Evolutionary conservation across 1,140 invertebrate genomes (phyloP).

Genomic region (Drosophila takahashii): DNA sequence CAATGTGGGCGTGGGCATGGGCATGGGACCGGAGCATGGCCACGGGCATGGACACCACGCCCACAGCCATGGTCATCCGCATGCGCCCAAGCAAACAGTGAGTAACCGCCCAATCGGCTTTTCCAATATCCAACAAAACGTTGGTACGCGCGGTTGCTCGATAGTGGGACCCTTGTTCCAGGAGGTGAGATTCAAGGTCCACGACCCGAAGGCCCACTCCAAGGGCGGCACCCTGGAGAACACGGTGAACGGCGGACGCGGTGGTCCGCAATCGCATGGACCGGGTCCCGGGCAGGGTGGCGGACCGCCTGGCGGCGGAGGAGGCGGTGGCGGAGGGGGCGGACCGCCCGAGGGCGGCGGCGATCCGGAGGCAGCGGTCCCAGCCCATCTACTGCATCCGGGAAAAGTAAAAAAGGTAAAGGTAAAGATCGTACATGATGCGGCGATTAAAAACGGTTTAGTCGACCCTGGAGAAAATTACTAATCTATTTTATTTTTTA

Average conservation of each 20-base stretch:
- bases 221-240: conserved; percentile 96
- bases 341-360: conserved; percentile 84
- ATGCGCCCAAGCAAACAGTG: conserved; percentile 85
- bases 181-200: conserved; percentile 97
- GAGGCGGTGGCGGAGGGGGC: conserved; percentile 73
- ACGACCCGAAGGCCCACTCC: conserved; percentile 95
- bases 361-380: conserved; percentile 89
- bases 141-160: conserved; percentile 86
- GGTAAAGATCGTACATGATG: conserved; percentile 64
- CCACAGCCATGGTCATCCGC: conserved; percentile 85
- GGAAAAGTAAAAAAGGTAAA: conserved; percentile 88
- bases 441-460: conserved; percentile 15
- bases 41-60: conserved; percentile 85
- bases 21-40: conserved; percentile 82
- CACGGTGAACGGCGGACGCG: conserved; percentile 92
- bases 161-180: conserved; percentile 92
- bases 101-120: conserved; percentile 85
- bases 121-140: conserved; percentile 85
- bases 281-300: conserved; percentile 69
- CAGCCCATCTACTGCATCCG: conserved; percentile 91
- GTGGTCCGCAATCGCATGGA: conserved; percentile 86
- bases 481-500: background rate
- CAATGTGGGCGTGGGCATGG: conserved; percentile 46
- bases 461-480: background rate
- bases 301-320: conserved; percentile 76